Percentiles rank a stretch among this genome's conserved stretches.
Conservation (phyloP, 2,888 invertebrate genomes). For the Parochlus steinenii region DNA sequence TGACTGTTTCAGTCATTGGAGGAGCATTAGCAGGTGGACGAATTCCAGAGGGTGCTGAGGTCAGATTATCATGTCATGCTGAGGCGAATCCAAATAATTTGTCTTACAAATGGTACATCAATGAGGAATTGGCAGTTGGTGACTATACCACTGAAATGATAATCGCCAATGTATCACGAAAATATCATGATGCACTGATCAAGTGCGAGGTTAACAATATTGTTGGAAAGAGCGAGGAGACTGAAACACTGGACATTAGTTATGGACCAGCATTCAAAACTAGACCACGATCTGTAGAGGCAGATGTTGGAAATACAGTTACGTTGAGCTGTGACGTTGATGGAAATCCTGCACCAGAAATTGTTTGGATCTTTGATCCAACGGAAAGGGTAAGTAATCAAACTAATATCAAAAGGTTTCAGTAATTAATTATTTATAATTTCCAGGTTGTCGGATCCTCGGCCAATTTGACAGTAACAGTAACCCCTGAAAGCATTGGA, state of each 20-base stretch:
- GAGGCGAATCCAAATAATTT: constrained; percentile 79
- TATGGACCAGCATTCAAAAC: constrained; percentile 72
- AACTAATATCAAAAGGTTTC: neutral
- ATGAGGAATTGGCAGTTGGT: constrained; percentile 63
- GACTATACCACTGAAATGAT: constrained; percentile 65
- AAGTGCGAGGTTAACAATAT: constrained; percentile 85
- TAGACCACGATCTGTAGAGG: constrained; percentile 61
- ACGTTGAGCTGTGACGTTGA: constrained; percentile 77
- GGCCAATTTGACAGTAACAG: constrained; percentile 58
- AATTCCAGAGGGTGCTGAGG: constrained; percentile 65
- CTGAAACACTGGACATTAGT: constrained; percentile 70
- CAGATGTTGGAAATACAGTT: constrained; percentile 62
- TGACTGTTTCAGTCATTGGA: constrained; percentile 50
- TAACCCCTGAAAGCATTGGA: constrained; percentile 67
- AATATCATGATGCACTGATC: constrained; percentile 69
- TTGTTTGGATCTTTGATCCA: constrained; percentile 77
- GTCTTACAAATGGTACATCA: constrained; percentile 74
- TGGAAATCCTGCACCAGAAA: constrained; percentile 76
- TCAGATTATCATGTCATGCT: constrained; percentile 65
- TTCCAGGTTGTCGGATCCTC: constrained; percentile 51
- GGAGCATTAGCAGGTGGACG: constrained; percentile 40
- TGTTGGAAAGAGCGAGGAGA: constrained; percentile 81
- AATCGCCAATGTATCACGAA: constrained; percentile 64
- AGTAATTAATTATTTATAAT: constrained; percentile 12
- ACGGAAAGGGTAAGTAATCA: constrained; percentile 41